These are phyloP conservation scores for Ips typographus DNA, from an alignment of 1,140 invertebrate genomes.

Conservation along the genomic window DNA sequence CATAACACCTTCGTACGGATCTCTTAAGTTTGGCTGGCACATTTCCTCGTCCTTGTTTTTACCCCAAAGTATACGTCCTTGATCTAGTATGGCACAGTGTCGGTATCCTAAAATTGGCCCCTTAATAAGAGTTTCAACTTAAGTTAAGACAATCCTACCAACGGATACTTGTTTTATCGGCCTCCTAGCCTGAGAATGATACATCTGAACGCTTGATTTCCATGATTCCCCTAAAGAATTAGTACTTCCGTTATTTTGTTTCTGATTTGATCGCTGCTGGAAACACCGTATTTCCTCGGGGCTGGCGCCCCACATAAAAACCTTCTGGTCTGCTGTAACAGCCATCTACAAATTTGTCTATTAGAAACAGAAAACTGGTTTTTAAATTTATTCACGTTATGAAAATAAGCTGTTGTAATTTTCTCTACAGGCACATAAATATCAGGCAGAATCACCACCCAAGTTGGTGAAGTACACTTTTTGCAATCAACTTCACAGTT, in stretches of 20 bases:
- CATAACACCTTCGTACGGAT: slow-evolving; percentile 43
- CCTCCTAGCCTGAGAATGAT: slow-evolving; percentile 40
- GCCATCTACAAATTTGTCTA: slow-evolving; percentile 60
- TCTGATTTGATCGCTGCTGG: slow-evolving; percentile 45
- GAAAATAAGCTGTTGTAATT: slow-evolving; percentile 78
- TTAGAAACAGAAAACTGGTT: not conserved
- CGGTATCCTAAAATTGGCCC: slow-evolving; percentile 34
- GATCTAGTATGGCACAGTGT: slow-evolving; percentile 45
- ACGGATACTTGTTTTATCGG: slow-evolving; percentile 48
- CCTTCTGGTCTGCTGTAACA: slow-evolving; percentile 64
- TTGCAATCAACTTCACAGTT: slow-evolving; percentile 52
- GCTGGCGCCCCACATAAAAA: slow-evolving; percentile 78
- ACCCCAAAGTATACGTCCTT: slow-evolving; percentile 48
- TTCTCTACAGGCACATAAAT: slow-evolving; percentile 60
- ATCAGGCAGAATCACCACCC: slow-evolving; percentile 59
- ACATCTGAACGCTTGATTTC: slow-evolving; percentile 45
- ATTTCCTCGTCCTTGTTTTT: slow-evolving; percentile 48
- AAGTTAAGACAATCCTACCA: slow-evolving; percentile 38
- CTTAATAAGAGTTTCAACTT: not conserved
- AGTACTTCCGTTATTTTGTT: slow-evolving; percentile 37
- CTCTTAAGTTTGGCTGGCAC: slow-evolving; percentile 44
- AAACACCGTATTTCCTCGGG: slow-evolving; percentile 69
- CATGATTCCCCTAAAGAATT: slow-evolving; percentile 41
- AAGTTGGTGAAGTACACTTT: slow-evolving; percentile 64
- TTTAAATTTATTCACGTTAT: slow-evolving; percentile 65